Conservation (phyloP, 2,888 invertebrate species). For the Ormyrus pomaceus region DNA sequence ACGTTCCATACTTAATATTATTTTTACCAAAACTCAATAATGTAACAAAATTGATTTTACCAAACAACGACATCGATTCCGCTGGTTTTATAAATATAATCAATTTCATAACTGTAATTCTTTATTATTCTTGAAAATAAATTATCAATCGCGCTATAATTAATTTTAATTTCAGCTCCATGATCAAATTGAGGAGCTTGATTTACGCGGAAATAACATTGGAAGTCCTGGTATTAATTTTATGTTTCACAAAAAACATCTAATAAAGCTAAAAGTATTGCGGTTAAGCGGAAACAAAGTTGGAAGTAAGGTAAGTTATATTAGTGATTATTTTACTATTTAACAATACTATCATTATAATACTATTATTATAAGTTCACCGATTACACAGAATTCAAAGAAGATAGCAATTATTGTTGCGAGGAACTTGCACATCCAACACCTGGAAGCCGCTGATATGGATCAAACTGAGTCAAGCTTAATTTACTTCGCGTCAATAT, state of each 20-base stretch:
- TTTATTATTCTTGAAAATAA: not conserved
- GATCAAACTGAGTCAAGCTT: conserved; percentile 79
- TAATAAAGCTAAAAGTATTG: conserved; percentile 77
- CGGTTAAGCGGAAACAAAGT: conserved; percentile 80
- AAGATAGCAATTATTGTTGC: conserved; percentile 77
- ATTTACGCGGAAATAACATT: conserved; percentile 79
- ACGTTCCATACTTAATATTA: conserved; percentile 77
- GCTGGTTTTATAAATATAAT: conserved; percentile 64
- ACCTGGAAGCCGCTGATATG: conserved; percentile 79
- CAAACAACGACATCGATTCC: conserved; percentile 77
- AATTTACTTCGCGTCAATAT: conserved; percentile 76
- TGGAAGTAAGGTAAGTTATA: conserved; percentile 74
- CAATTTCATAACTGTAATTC: conserved; percentile 62
- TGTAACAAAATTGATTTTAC: conserved; percentile 77
- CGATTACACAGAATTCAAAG: conserved; percentile 75
- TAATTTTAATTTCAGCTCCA: not conserved
- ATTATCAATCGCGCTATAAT: not conserved
- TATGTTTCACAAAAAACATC: conserved; percentile 61
- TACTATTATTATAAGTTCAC: conserved; percentile 12
- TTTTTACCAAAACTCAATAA: conserved; percentile 76
- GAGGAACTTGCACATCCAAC: conserved; percentile 76
- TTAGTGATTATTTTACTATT: not conserved
- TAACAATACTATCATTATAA: not conserved
- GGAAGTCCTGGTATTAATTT: conserved; percentile 74
- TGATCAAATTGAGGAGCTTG: conserved; percentile 77